These are phyloP conservation scores for Balaenoptera acutorostrata DNA, from an alignment of 2,113 vertebrate genomes.

Conservation along the genomic window DNA sequence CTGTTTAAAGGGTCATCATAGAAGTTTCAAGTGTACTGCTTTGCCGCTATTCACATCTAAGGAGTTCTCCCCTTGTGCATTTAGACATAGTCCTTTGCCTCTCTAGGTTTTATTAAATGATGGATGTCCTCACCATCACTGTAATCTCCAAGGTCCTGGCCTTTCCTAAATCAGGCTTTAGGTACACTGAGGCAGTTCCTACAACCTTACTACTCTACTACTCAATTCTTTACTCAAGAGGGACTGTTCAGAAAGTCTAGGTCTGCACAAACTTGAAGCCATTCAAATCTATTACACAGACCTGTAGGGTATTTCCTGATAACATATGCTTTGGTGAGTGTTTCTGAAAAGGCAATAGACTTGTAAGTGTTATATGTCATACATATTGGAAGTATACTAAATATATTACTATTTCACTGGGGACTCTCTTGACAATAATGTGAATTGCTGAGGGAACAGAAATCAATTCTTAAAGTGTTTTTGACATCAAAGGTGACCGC, in stretches of 20 bases:
- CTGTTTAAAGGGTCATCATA: neutral
- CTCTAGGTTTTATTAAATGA: neutral
- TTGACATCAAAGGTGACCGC: conserved; percentile 60
- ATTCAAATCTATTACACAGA: conserved; percentile 44
- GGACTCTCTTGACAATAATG: conserved; percentile 54
- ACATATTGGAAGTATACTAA: conserved; percentile 46
- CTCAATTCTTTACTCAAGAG: neutral
- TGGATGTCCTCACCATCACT: neutral
- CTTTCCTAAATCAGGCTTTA: neutral
- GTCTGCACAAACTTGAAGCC: neutral
- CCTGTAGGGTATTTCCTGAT: conserved; percentile 14
- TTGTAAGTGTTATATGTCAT: conserved; percentile 22
- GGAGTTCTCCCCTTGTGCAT: neutral
- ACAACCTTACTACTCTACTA: neutral
- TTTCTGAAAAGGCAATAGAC: conserved; percentile 55
- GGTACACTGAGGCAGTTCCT: neutral
- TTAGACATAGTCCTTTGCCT: neutral
- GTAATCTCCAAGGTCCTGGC: neutral
- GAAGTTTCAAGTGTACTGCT: neutral
- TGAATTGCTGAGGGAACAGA: conserved; percentile 49
- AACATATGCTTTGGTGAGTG: conserved; percentile 31
- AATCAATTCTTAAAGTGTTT: conserved; percentile 58
- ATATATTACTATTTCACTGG: conserved; percentile 53
- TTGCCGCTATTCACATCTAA: neutral
- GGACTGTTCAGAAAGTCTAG: neutral